phyloP scores from a whole-genome alignment of 2,797 vertebrate genomes.

The Eutrigla gurnardus region DNA sequence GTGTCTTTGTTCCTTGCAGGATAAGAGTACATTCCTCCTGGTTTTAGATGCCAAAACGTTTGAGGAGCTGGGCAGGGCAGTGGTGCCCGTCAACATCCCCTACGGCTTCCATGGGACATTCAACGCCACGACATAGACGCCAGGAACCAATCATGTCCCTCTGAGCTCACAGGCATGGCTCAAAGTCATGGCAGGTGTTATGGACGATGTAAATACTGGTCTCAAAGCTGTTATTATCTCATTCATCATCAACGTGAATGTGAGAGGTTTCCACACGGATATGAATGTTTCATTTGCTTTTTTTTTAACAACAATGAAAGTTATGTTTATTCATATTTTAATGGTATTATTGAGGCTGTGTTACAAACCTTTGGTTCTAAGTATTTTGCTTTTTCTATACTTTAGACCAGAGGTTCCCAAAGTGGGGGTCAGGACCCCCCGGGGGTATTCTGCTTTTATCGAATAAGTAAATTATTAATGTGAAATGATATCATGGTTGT shows the following conservation, averaged over 20 bases:
- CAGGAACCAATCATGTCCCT: background rate
- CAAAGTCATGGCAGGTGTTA: background rate
- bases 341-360: background rate
- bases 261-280: background rate
- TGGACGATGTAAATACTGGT: constrained; percentile 22
- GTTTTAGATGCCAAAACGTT: constrained; percentile 91
- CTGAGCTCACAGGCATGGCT: background rate
- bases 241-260: background rate
- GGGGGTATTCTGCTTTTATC: too few relatives aligned
- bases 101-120: constrained; percentile 94
- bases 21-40: constrained; percentile 91
- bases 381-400: background rate
- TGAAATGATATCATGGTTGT: too few relatives aligned
- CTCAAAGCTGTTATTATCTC: constrained; percentile 12
- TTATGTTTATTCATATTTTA: background rate
- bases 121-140: constrained; percentile 51
- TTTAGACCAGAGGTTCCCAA: background rate
- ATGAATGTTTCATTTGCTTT: background rate
- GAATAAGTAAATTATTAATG: too few relatives aligned
- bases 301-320: background rate
- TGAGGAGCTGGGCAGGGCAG: constrained; percentile 88
- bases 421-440: too few relatives aligned
- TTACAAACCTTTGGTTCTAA: too few relatives aligned
- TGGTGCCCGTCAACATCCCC: constrained; percentile 89
- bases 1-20: constrained; percentile 72